phyloP scores from a whole-genome alignment of 2,113 vertebrate species.

The chimpanzee (Pan troglodytes) region DNA sequence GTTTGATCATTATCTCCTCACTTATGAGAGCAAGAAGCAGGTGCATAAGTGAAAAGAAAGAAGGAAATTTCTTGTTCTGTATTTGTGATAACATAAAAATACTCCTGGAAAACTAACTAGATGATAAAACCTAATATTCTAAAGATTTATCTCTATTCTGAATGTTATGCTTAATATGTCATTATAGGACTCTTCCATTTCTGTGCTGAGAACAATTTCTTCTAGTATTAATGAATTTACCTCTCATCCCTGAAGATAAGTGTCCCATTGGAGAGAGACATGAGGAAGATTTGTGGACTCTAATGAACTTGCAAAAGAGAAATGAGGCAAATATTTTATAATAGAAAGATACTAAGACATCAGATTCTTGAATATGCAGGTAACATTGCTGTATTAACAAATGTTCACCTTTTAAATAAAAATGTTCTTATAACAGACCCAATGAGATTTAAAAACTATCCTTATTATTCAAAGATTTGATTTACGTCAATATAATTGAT shows the following conservation, averaged over 20 bases:
- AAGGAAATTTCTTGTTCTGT: neutral
- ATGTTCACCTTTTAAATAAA: constrained; percentile 80
- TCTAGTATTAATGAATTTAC: constrained; percentile 70
- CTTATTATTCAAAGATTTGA: constrained; percentile 80
- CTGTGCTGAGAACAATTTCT: constrained; percentile 67
- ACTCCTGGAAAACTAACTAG: neutral
- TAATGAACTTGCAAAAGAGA: constrained; percentile 73
- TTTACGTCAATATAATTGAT: constrained; percentile 74
- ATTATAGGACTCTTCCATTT: constrained; percentile 61
- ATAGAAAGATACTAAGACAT: constrained; percentile 72
- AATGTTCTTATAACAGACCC: constrained; percentile 76
- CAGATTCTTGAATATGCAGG: constrained; percentile 72
- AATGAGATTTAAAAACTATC: constrained; percentile 77
- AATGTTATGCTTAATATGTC: constrained; percentile 64
- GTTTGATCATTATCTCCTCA: neutral
- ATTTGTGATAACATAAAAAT: neutral
- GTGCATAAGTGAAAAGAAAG: neutral
- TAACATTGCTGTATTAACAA: constrained; percentile 73
- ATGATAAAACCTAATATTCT: constrained; percentile 16
- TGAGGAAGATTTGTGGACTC: constrained; percentile 76
- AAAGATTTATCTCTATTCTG: constrained; percentile 64
- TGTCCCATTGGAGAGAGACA: constrained; percentile 67
- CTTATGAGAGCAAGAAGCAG: neutral
- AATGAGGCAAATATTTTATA: constrained; percentile 76
- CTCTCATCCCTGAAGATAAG: constrained; percentile 76